Evolutionary conservation across 2,888 invertebrate genomes (phyloP).

Genomic region (Agonum fuliginosum): DNA sequence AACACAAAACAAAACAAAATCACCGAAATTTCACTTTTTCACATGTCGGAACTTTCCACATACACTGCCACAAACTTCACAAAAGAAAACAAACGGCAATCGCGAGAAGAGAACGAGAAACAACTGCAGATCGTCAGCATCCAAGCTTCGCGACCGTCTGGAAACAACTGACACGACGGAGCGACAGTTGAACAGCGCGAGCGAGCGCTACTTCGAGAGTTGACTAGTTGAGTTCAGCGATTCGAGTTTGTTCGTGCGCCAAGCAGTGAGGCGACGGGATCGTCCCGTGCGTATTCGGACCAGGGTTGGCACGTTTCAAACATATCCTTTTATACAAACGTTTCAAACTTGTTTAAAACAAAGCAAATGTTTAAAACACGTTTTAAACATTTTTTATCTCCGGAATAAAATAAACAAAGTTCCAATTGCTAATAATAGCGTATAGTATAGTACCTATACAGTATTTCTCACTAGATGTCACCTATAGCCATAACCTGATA

Average conservation of each 20-base stretch:
- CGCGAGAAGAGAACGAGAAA: neutral
- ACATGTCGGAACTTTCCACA: constrained; percentile 48
- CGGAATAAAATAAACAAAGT: too few relatives aligned
- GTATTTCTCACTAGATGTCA: too few relatives aligned
- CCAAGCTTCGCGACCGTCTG: neutral
- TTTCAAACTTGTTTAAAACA: too few relatives aligned
- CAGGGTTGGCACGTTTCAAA: too few relatives aligned
- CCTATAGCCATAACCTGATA: too few relatives aligned
- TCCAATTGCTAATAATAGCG: too few relatives aligned
- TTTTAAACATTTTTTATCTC: too few relatives aligned
- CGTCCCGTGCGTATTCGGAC: too few relatives aligned
- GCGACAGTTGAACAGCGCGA: neutral
- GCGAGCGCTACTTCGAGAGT: neutral
- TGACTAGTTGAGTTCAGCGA: neutral
- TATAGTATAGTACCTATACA: too few relatives aligned
- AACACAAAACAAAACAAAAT: constrained; percentile 41
- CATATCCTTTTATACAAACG: too few relatives aligned
- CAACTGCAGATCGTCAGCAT: neutral
- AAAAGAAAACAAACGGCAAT: neutral
- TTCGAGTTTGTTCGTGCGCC: constrained; percentile 6
- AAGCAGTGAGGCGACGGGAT: too few relatives aligned
- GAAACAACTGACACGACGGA: neutral
- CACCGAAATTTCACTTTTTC: constrained; percentile 53
- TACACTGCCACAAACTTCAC: neutral
- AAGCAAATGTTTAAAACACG: too few relatives aligned